Evolutionary conservation across 2,113 vertebrate genomes (phyloP).

Genomic region (Dryoscopus gambensis): DNA sequence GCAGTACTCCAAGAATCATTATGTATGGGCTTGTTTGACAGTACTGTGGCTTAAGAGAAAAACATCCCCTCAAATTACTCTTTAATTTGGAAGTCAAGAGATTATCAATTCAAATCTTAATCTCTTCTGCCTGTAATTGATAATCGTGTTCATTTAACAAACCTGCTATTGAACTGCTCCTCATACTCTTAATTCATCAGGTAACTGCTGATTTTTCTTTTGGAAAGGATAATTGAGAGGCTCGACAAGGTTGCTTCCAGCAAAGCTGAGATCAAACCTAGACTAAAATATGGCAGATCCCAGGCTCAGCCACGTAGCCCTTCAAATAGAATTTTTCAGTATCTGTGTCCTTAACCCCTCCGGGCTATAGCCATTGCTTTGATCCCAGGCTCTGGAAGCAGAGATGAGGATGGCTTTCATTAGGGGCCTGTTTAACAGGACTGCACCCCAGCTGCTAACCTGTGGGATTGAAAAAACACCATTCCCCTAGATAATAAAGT

Average conservation of each 20-base stretch:
- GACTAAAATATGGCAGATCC: background rate
- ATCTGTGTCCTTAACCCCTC: background rate
- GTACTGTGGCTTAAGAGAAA: slow-evolving; percentile 23
- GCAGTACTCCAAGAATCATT: slow-evolving; percentile 17
- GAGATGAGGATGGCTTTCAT: background rate
- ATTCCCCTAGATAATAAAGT: background rate
- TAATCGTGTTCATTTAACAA: slow-evolving; percentile 6
- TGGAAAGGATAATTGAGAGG: slow-evolving; percentile 17
- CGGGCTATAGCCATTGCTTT: background rate
- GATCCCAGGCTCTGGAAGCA: background rate
- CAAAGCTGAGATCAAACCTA: slow-evolving; percentile 10
- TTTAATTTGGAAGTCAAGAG: slow-evolving; percentile 58
- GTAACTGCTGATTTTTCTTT: slow-evolving; percentile 37
- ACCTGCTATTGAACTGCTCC: slow-evolving; percentile 16
- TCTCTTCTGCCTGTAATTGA: slow-evolving; percentile 34
- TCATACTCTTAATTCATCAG: slow-evolving; percentile 17
- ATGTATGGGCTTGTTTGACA: background rate
- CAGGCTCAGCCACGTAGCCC: background rate
- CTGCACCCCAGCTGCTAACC: background rate
- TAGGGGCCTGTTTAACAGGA: background rate
- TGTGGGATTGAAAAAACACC: background rate
- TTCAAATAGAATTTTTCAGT: background rate
- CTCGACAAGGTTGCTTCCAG: background rate
- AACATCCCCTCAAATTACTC: slow-evolving; percentile 41
- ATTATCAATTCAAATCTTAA: slow-evolving; percentile 38